phyloP scores from a whole-genome alignment of 2,113 vertebrate species.

The Xenopus borealis region DNA sequence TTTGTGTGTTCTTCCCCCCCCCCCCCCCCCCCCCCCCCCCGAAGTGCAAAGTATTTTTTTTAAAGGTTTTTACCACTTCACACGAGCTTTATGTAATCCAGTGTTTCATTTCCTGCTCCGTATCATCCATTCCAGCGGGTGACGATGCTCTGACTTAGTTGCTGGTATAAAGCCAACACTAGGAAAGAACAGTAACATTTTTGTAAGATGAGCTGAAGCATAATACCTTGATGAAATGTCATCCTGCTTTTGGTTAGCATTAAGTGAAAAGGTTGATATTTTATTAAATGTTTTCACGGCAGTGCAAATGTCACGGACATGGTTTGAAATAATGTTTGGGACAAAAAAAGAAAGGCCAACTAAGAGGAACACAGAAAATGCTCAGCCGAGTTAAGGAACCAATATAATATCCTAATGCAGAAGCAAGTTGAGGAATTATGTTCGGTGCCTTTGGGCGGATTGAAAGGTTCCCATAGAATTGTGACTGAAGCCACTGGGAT shows the following conservation, averaged over 20 bases:
- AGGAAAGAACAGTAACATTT: background rate
- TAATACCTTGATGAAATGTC: background rate
- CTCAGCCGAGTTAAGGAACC: too few relatives aligned
- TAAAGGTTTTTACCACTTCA: slow-evolving; percentile 10
- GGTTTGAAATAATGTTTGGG: too few relatives aligned
- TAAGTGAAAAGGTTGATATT: background rate
- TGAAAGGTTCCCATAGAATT: too few relatives aligned
- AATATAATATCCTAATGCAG: too few relatives aligned
- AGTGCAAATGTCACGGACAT: too few relatives aligned
- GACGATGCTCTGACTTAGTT: slow-evolving; percentile 8
- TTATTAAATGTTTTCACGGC: background rate
- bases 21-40: background rate
- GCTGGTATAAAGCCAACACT: background rate
- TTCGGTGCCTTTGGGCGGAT: too few relatives aligned
- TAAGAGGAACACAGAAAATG: too few relatives aligned
- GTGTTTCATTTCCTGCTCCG: slow-evolving; percentile 32
- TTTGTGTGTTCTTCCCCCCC: slow-evolving; percentile 16
- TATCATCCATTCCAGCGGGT: slow-evolving; percentile 4
- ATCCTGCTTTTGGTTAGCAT: background rate
- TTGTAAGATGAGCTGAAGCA: background rate
- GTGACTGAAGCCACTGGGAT: too few relatives aligned
- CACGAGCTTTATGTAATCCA: slow-evolving; percentile 27
- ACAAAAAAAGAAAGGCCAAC: too few relatives aligned
- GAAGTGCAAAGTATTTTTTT: slow-evolving; percentile 9
- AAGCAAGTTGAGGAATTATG: too few relatives aligned